Percentiles rank a stretch among this genome's conserved stretches.
Evolutionary conservation across 64 coral and sea anemone species (phyloP).

Genomic region (Montipora efflorescens): DNA sequence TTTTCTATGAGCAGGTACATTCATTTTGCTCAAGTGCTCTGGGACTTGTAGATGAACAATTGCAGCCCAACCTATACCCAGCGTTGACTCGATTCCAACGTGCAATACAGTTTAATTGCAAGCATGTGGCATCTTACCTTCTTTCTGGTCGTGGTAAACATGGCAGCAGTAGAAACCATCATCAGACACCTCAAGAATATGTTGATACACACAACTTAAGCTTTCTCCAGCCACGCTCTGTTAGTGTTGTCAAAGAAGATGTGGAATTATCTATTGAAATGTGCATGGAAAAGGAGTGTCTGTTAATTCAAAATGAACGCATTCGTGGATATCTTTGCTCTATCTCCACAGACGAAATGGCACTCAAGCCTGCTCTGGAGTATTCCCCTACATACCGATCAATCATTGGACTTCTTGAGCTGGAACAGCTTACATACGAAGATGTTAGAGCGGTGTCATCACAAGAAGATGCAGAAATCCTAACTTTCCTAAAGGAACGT

Average conservation of each 20-base stretch:
- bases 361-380: conserved; percentile 41
- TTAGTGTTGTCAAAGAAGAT: conserved; percentile 47
- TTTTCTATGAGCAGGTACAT: conserved; percentile 37
- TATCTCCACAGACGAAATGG: conserved; percentile 57
- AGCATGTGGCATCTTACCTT: conserved; percentile 44
- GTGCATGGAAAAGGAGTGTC: conserved; percentile 45
- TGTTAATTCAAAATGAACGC: conserved; percentile 21
- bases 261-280: conserved; percentile 51
- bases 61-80: conserved; percentile 27
- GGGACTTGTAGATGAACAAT: conserved; percentile 49
- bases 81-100: conserved; percentile 16
- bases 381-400: conserved; percentile 24
- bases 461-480: not conserved
- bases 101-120: conserved; percentile 60
- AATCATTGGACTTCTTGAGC: conserved; percentile 32
- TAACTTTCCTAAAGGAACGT: not conserved
- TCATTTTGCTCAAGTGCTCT: conserved; percentile 37
- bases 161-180: conserved; percentile 11
- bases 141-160: conserved; percentile 54
- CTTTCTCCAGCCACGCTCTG: conserved; percentile 10
- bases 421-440: conserved; percentile 25
- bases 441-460: not conserved
- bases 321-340: conserved; percentile 32
- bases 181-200: conserved; percentile 34
- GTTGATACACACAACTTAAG: conserved; percentile 42